A percentile compares a stretch with the other conserved stretches of the same genome.
Conservation (phyloP, 1,140 invertebrate species). For the Branchinecta lynchi region DNA sequence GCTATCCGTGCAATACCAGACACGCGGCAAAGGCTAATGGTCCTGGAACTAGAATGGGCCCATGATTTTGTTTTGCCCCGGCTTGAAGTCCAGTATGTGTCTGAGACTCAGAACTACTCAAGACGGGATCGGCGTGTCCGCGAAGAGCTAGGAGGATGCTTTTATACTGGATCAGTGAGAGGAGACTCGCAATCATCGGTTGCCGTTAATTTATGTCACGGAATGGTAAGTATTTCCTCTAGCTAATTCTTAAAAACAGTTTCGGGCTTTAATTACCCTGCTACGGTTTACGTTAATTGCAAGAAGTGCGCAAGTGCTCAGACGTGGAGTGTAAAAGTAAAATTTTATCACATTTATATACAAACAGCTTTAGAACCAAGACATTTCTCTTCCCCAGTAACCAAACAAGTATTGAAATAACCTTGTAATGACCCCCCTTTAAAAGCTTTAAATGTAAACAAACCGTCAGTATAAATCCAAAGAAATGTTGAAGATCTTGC, state of each 20-base stretch:
- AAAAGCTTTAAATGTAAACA: too few species aligned
- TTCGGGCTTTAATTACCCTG: too few species aligned
- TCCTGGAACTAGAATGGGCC: neutral
- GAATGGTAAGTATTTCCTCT: neutral
- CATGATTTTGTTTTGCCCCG: neutral
- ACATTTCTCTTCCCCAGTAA: too few species aligned
- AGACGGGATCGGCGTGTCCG: neutral
- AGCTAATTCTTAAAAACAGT: neutral
- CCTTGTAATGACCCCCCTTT: too few species aligned
- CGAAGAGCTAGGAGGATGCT: neutral
- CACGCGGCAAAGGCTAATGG: neutral
- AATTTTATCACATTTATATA: too few species aligned
- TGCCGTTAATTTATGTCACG: neutral
- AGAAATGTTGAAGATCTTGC: too few species aligned
- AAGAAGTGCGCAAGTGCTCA: too few species aligned
- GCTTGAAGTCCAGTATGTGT: neutral
- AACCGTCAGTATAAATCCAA: too few species aligned
- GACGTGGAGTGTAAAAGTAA: too few species aligned
- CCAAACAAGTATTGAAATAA: too few species aligned
- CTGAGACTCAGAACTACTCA: neutral
- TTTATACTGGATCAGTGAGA: neutral
- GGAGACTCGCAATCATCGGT: neutral
- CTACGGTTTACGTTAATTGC: too few species aligned
- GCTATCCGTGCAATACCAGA: neutral
- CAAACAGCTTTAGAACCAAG: too few species aligned